Conservation (phyloP, 2,888 invertebrate species). For the Caenorhabditis japonica region DNA sequence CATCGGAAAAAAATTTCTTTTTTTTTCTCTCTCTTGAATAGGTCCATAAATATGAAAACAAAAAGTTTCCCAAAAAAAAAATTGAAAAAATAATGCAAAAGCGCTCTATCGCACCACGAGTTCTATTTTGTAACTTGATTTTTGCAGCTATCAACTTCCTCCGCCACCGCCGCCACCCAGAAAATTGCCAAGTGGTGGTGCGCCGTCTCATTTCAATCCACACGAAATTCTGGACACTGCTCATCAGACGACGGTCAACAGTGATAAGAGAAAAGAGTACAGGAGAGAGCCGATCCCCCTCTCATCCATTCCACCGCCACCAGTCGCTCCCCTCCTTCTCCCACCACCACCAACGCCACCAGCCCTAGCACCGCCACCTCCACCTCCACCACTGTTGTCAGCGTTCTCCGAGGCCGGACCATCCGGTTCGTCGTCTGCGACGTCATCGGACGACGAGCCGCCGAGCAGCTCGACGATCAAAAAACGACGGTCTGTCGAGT, state of each 20-base stretch:
- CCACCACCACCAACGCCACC: conserved; percentile 5
- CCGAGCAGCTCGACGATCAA: too few relatives aligned
- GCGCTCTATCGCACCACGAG: too few relatives aligned
- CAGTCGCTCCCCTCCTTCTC: not conserved
- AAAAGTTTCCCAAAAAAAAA: too few relatives aligned
- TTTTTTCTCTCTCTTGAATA: too few relatives aligned
- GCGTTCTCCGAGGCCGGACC: too few relatives aligned
- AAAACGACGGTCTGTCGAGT: not conserved
- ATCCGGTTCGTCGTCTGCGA: not conserved
- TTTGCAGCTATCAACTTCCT: conserved; percentile 2
- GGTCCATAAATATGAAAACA: too few relatives aligned
- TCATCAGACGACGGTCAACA: conserved; percentile 19
- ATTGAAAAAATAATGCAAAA: too few relatives aligned
- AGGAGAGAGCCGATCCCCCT: not conserved
- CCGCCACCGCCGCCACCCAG: conserved; percentile 18
- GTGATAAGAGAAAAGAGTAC: conserved; percentile 13
- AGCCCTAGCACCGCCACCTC: not conserved
- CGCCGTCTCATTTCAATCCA: not conserved
- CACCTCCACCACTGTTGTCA: not conserved
- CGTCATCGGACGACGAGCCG: not conserved
- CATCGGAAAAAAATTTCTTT: too few relatives aligned
- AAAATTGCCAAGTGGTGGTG: not conserved
- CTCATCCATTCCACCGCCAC: conserved; percentile 10
- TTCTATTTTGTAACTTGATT: too few relatives aligned
- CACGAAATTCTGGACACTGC: conserved; percentile 14